These are phyloP conservation scores for Dendroctonus valens DNA, from an alignment of 1,140 invertebrate genomes.

Conservation along the genomic window DNA sequence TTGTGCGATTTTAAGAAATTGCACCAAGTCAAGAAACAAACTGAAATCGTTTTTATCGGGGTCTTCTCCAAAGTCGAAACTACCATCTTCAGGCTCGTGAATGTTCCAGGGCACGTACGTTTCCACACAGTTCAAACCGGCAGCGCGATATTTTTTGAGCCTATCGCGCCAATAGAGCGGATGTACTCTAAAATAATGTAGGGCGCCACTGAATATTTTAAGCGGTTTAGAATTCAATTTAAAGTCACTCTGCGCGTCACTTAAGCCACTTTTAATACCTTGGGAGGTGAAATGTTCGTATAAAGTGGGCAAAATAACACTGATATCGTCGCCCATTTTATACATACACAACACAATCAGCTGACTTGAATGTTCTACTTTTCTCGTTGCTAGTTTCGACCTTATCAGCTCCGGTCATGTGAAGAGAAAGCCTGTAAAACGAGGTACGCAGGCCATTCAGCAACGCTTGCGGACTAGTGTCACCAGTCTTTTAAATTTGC, in stretches of 20 bases:
- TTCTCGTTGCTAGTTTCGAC: too few species aligned
- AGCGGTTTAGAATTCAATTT: conserved; percentile 43
- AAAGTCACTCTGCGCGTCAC: conserved; percentile 40
- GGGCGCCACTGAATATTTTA: conserved; percentile 62
- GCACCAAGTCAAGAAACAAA: conserved; percentile 54
- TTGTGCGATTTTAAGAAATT: conserved; percentile 78
- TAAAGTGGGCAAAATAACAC: conserved; percentile 38
- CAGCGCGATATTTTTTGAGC: conserved; percentile 74
- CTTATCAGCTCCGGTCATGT: too few species aligned
- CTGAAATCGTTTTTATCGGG: conserved; percentile 72
- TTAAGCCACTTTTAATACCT: conserved; percentile 41
- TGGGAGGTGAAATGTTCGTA: conserved; percentile 45
- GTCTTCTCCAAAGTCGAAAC: conserved; percentile 64
- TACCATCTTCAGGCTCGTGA: conserved; percentile 69
- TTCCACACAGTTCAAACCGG: conserved; percentile 85
- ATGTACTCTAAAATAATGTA: conserved; percentile 90
- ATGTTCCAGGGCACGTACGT: conserved; percentile 95
- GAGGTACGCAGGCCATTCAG: too few species aligned
- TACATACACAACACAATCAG: background rate
- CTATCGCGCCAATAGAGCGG: conserved; percentile 53
- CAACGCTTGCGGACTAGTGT: too few species aligned
- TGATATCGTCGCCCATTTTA: conserved; percentile 5
- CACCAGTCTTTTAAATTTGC: too few species aligned
- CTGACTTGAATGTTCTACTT: background rate
- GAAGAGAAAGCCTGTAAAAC: too few species aligned